These are phyloP conservation scores for Chrysemys picta DNA, from an alignment of 2,113 vertebrate genomes.

Conservation along the genomic window DNA sequence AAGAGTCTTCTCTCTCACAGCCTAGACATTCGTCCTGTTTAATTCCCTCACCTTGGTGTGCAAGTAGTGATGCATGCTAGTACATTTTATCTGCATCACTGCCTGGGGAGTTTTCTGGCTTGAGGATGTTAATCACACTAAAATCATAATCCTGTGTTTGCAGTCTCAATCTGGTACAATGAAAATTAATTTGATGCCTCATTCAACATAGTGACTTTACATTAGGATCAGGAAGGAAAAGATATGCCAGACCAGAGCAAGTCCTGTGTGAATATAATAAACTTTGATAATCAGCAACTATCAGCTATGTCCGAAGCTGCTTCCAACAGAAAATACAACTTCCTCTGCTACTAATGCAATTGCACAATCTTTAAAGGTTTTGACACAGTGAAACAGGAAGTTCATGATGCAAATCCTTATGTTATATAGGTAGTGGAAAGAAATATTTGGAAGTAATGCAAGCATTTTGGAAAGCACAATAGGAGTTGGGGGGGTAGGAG, in stretches of 20 bases:
- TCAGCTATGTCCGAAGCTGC: conserved; percentile 17
- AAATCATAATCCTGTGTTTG: neutral
- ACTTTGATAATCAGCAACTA: neutral
- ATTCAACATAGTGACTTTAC: neutral
- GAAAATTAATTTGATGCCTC: neutral
- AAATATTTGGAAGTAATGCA: conserved; percentile 23
- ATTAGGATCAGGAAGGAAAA: neutral
- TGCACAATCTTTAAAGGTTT: conserved; percentile 79
- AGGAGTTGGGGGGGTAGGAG: neutral
- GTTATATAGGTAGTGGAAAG: conserved; percentile 4
- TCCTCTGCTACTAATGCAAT: conserved; percentile 59
- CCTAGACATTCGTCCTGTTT: neutral
- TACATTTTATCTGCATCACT: neutral
- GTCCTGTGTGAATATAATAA: neutral
- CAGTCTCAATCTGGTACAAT: neutral
- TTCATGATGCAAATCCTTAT: conserved; percentile 55
- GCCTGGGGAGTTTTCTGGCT: neutral
- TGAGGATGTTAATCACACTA: neutral
- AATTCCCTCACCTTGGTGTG: neutral
- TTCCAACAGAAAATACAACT: conserved; percentile 46
- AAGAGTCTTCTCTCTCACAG: neutral
- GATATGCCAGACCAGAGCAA: neutral
- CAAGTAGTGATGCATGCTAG: neutral
- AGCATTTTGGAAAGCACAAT: neutral
- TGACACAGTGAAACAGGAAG: conserved; percentile 81